These are phyloP conservation scores for Chironomus tepperi DNA, from an alignment of 1,140 invertebrate genomes.

Conservation along the genomic window DNA sequence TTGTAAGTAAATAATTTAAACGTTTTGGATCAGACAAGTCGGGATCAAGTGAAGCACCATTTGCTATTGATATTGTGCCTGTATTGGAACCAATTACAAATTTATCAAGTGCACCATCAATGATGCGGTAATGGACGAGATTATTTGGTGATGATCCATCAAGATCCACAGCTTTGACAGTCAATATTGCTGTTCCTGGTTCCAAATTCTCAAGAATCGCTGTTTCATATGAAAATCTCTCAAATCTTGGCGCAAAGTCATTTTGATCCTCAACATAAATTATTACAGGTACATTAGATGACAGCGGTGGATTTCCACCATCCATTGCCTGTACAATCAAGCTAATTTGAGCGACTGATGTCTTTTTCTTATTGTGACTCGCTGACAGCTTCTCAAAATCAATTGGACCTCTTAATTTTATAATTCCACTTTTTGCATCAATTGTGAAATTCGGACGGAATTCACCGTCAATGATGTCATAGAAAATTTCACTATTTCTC, in stretches of 20 bases:
- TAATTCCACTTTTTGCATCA: conserved; percentile 59
- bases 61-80: conserved; percentile 75
- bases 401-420: conserved; percentile 56
- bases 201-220: conserved; percentile 73
- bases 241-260: conserved; percentile 75
- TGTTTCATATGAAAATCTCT: conserved; percentile 60
- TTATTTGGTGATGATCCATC: conserved; percentile 84
- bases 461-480: conserved; percentile 68
- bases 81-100: conserved; percentile 78
- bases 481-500: conserved; percentile 74
- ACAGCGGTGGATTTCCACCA: conserved; percentile 64
- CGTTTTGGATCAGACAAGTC: conserved; percentile 71
- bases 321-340: conserved; percentile 72
- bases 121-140: conserved; percentile 76
- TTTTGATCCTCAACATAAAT: conserved; percentile 83
- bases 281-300: conserved; percentile 61
- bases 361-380: conserved; percentile 41
- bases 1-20: conserved; percentile 54
- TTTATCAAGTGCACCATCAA: conserved; percentile 80
- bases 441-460: conserved; percentile 72
- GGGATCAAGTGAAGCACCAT: conserved; percentile 79
- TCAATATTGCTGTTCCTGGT: conserved; percentile 47
- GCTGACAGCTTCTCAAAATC: conserved; percentile 64
- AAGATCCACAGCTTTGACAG: conserved; percentile 71
- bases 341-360: conserved; percentile 54